Conservation (phyloP, 2,797 vertebrate species). For the Takifugu rubripes region DNA sequence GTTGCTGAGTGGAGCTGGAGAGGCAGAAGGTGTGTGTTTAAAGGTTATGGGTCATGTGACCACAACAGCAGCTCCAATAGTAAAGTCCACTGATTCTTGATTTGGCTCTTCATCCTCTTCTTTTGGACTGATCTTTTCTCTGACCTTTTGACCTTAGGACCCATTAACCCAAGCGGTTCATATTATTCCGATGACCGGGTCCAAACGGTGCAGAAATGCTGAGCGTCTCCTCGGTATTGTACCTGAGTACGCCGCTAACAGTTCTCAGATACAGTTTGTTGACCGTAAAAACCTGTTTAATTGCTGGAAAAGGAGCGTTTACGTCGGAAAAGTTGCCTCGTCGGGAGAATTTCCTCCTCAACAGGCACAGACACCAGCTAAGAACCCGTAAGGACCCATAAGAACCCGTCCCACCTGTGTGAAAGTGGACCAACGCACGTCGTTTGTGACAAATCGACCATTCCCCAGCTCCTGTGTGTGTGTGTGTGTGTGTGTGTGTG, state of each 20-base stretch:
- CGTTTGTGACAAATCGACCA: slow-evolving; percentile 17
- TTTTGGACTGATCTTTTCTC: no score
- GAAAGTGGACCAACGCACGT: slow-evolving; percentile 15
- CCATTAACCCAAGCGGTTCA: no score
- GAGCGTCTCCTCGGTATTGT: background rate
- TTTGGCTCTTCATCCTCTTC: no score
- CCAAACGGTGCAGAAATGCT: background rate
- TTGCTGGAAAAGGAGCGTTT: slow-evolving; percentile 1
- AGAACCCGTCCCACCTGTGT: background rate
- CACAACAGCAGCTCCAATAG: no score
- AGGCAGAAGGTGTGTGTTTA: background rate
- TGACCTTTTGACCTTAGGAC: no score
- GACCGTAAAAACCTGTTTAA: slow-evolving; percentile 13
- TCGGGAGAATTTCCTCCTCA: slow-evolving; percentile 2
- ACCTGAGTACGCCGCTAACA: slow-evolving; percentile 16
- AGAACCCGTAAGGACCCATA: background rate
- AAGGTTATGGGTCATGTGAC: background rate
- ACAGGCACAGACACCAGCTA: slow-evolving; percentile 12
- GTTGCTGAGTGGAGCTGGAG: background rate
- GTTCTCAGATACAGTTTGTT: slow-evolving; percentile 13
- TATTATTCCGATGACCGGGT: no score
- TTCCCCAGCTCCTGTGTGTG: slow-evolving; percentile 21
- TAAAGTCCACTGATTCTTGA: no score
- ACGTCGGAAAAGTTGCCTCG: background rate
- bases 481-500: no score